Base-by-base conservation (phyloP, 92 coral and sea anemone genomes). In the Isaurus tuberculatus region DNA sequence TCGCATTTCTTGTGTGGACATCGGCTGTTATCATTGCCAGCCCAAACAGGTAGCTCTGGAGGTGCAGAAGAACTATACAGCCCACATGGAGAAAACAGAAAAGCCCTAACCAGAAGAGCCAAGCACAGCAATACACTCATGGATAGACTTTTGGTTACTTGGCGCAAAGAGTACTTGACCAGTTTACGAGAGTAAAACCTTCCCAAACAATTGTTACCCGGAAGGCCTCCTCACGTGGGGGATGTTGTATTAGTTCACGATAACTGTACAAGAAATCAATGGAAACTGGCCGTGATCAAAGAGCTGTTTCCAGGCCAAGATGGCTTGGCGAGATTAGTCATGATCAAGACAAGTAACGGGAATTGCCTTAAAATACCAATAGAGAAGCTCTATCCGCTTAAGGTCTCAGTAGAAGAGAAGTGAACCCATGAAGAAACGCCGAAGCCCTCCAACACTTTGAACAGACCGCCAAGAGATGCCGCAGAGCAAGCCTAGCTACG, bases 31-130 rank as follows among this genome's bases (percentile, higher is more conserved):
- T 36, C 42, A 36, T 8, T 36, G 42, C 42, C 42, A 36, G 8
- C 42, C 42, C 42, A 36, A 36, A 36, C 42, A 36, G 42, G 55
- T 16, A 16, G 55, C 55, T 48, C 8, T 48, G 55, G 55, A 48
- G 55, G 55, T 61, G 32, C 68, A 37, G 75, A 70, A 37, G 53
- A 70, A 67, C 73, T 69, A 69, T 69, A 69, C 73, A 69, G 73
- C 73, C 73, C 73, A 33, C 73, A 69, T 69, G 73, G 26, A 69
- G 73, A 69, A 69, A 69, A 69, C 49, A 69, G 73, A 36, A 46
- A 69, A 69, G 15, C 46, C 27, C 49, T 70, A 70, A 70, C 55
- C 30, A 70, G 25, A 32, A 67, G 27, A 67, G 73, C 73, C 26
- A 67, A 32, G 46, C 26, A 33, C 73, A 14, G 16, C 53, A 37